Percentiles rank a stretch among this genome's conserved stretches.
phyloP scores from a whole-genome alignment of 2,888 invertebrate genomes.

The Peribatodes rhomboidaria region DNA sequence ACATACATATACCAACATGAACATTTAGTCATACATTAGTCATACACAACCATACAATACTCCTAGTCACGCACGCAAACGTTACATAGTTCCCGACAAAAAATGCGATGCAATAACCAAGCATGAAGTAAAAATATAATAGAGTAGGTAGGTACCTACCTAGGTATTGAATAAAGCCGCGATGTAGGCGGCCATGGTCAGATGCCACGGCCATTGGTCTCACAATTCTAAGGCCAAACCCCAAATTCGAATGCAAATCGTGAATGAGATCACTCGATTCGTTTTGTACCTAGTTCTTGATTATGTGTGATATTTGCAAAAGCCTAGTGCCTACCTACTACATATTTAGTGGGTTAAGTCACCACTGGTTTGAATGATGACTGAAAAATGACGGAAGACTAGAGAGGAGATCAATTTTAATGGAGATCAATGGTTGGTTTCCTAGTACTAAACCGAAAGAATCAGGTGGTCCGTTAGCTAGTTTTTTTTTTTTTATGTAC shows the following conservation, averaged over 20 bases:
- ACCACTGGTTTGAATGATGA: constrained; percentile 24
- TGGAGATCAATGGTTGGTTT: no score
- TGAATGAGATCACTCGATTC: constrained; percentile 69
- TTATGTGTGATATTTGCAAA: constrained; percentile 38
- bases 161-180: constrained; percentile 4
- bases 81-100: constrained; percentile 20
- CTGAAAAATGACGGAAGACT: constrained; percentile 16
- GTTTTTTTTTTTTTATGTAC: no score
- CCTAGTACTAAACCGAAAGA: no score
- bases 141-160: no score
- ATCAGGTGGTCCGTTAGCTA: no score
- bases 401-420: not conserved
- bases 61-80: constrained; percentile 14
- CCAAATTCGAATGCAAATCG: constrained; percentile 73
- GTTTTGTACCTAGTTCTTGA: constrained; percentile 52
- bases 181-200: constrained; percentile 54
- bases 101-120: constrained; percentile 39
- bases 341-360: constrained; percentile 50
- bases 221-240: constrained; percentile 57
- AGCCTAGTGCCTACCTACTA: constrained; percentile 35
- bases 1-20: constrained; percentile 6
- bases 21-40: constrained; percentile 28
- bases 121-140: constrained; percentile 38
- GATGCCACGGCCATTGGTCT: constrained; percentile 39
- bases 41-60: constrained; percentile 24